phyloP scores from a whole-genome alignment of 30 jellyfish, hydroid and myxozoan genomes.

The Sanderia malayensis region DNA sequence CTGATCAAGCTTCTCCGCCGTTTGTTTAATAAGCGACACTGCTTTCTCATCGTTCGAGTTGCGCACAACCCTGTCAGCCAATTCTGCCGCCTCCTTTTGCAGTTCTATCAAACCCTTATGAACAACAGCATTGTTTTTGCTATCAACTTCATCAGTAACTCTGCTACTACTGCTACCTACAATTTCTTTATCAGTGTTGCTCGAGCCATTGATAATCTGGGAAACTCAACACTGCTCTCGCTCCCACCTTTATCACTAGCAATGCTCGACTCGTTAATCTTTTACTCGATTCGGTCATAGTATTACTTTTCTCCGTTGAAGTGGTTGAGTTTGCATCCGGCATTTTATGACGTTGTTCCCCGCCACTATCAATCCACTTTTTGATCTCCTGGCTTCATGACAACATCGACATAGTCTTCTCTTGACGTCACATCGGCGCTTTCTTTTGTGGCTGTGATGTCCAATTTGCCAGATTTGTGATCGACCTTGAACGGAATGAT shows the following conservation, averaged over 20 bases:
- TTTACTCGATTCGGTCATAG: no score
- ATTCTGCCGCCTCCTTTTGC: neutral
- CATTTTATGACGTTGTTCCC: neutral
- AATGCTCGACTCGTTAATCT: no score
- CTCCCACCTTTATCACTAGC: no score
- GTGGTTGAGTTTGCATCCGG: neutral
- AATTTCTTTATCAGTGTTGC: no score
- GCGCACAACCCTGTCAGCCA: neutral
- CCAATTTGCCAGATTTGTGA: slow-evolving; percentile 60
- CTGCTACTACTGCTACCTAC: no score
- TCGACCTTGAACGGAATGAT: no score
- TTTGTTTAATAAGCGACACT: neutral
- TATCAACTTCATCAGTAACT: no score
- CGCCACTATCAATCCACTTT: neutral
- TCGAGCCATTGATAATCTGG: no score
- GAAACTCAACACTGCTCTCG: no score
- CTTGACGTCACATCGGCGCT: slow-evolving; percentile 53
- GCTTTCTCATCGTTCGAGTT: neutral
- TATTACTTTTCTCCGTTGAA: no score
- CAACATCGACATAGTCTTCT: slow-evolving; percentile 51
- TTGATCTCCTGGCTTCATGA: slow-evolving; percentile 57
- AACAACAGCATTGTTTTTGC: no score
- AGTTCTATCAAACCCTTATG: neutral
- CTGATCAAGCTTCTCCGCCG: neutral
- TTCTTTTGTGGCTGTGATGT: slow-evolving; percentile 44